Base-by-base conservation (phyloP, 2,113 vertebrate species). In the Psephotus haematonotus region DNA sequence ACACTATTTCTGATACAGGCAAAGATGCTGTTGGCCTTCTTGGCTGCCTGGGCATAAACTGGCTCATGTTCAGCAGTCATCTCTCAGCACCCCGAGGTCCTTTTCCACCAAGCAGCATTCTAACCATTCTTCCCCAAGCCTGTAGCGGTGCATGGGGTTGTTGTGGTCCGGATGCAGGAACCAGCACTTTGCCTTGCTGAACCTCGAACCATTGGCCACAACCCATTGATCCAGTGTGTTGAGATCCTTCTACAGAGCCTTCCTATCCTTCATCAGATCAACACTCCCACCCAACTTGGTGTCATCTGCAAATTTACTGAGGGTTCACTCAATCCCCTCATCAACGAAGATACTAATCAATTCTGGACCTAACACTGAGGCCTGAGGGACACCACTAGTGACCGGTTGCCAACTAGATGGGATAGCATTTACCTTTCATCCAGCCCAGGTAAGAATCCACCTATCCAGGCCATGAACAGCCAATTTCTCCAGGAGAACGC, bases 21-120 rank as follows among this genome's bases (percentile, higher is more conserved):
- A 35, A 43, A 69, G 39, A 29, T 64, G 37, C 35, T 3, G 7
- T 5, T 3, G 31, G 35, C 55, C 17, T 50, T 46, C 35, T 39
- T 24, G 59, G 72, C 1, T 27, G 19, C 9, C 11, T 57, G 31
- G 49, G 3, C 25, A 57, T 20, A 15, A 0, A 0, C 24, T 84
- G 57, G 31, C 0, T 78, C 7, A 11, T 19, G 15, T 13, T 47
- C 41, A 78, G 57, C 25, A 0, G 0, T 9, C 19, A 33, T 57
- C 33, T n/a, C 3, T 59, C 55, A 23, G 55, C 22, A n/a, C 19
- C 12, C 9, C 2, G 8, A 23, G 8, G 55, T n/a, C 33, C 20
- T 59, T 59, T 59, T 59, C 33, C 6, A 6, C 33, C 13, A n/a
- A 59, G 33, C 55, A 59, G 55, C 33, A 15, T 59, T 59, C 55